phyloP scores from a whole-genome alignment of 2,797 vertebrate genomes.

The Oreortyx pictus region DNA sequence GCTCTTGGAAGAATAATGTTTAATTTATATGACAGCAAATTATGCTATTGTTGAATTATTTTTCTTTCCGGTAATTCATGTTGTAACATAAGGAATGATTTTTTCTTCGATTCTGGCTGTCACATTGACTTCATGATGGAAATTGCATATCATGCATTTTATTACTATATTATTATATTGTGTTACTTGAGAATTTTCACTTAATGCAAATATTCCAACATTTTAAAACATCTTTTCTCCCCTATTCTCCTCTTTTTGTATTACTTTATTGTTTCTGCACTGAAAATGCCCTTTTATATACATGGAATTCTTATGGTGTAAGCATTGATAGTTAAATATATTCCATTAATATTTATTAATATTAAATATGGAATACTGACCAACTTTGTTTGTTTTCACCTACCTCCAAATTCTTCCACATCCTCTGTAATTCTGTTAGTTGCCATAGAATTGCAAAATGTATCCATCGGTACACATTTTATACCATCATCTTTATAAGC shows the following conservation, averaged over 20 bases:
- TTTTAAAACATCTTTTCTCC: neutral
- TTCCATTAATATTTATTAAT: neutral
- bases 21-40: slow-evolving; percentile 19
- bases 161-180: neutral
- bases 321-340: neutral
- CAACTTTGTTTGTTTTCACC: neutral
- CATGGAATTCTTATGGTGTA: neutral
- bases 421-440: neutral
- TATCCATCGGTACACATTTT: neutral
- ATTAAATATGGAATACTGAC: neutral
- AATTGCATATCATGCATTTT: neutral
- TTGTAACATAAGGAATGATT: neutral
- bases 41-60: slow-evolving; percentile 24
- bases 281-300: neutral
- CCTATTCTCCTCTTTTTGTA: neutral
- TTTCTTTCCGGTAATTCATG: neutral
- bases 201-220: neutral
- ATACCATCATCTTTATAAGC: neutral
- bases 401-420: neutral
- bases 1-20: slow-evolving; percentile 1
- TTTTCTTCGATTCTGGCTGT: slow-evolving; percentile 41
- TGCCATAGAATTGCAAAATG: neutral
- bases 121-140: neutral
- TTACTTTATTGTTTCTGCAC: neutral
- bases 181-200: neutral